Percentiles rank a stretch among this genome's conserved stretches.
phyloP scores from a whole-genome alignment of 2,797 vertebrate genomes.

The Enteromius mattozi region DNA sequence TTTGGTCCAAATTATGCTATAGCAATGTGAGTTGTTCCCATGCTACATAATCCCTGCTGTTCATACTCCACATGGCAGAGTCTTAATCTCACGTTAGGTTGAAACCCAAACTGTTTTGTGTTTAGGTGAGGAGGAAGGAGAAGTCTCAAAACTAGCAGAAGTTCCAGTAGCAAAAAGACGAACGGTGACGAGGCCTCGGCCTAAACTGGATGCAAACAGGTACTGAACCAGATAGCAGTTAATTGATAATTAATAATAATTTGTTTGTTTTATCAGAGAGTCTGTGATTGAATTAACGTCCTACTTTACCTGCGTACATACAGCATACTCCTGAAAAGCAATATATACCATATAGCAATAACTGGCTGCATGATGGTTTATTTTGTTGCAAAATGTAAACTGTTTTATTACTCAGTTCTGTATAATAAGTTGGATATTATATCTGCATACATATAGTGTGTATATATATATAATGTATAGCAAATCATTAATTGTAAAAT shows the following conservation, averaged over 20 bases:
- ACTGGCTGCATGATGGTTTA: background rate
- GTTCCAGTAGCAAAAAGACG: slow-evolving; percentile 80
- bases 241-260: background rate
- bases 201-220: slow-evolving; percentile 94
- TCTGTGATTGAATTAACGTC: background rate
- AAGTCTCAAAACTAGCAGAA: slow-evolving; percentile 77
- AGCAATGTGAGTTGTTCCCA: background rate
- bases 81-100: background rate
- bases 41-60: background rate
- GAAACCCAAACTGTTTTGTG: background rate
- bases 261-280: background rate
- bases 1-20: background rate
- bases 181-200: slow-evolving; percentile 84
- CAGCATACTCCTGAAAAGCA: background rate
- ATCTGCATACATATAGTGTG: background rate
- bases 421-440: no score
- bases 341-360: no score
- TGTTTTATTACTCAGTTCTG: background rate
- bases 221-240: slow-evolving; percentile 57
- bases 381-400: background rate
- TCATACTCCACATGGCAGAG: background rate
- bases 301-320: background rate
- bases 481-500: background rate
- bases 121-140: slow-evolving; percentile 71
- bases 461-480: background rate